Evolutionary conservation across 1,140 invertebrate genomes (phyloP), one percentile per base, ranked within the genome.

Genomic region (Telenomus remus): DNA sequence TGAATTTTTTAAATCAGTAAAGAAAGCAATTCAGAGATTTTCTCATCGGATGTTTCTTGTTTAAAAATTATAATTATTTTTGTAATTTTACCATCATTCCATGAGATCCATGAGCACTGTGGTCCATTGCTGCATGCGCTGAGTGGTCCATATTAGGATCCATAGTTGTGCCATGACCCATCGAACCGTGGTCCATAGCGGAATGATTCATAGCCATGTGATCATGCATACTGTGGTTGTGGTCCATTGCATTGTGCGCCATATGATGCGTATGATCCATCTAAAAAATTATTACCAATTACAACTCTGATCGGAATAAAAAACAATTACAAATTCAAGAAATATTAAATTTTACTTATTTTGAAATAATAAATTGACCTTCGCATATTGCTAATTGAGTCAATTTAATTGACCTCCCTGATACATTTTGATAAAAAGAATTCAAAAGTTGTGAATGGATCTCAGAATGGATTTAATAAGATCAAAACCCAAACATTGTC

Each of bases 1-100:
- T n/a, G n/a, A n/a, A n/a, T n/a, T n/a, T n/a, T n/a, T n/a, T n/a
- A n/a, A n/a, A n/a, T n/a, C n/a, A n/a, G n/a, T n/a, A n/a, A n/a
- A n/a, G n/a, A n/a, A n/a, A n/a, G n/a, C n/a, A n/a, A n/a, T n/a
- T n/a, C n/a, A n/a, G n/a, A n/a, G n/a, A n/a, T n/a, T n/a, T n/a
- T n/a, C n/a, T n/a, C n/a, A n/a, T n/a, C n/a, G n/a, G n/a, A n/a
- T n/a, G n/a, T 33, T 13, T 11, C 59, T 50, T 44, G 16, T 44
- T 39, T 34, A 48, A 12, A 19, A 39, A n/a, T n/a, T 37, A 46
- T 19, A 12, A 34, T 46, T 53, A 33, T 63, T 54, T 81, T 78
- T 66, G 68, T 86, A 12, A 13, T 2, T 7, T 44, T 12, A 46
- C 86, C 84, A 81, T 84, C 85, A 88, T 88, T 69, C 82, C 82